Evolutionary conservation across 2,797 vertebrate species (phyloP).

Genomic region (Lerista edwardsae): DNA sequence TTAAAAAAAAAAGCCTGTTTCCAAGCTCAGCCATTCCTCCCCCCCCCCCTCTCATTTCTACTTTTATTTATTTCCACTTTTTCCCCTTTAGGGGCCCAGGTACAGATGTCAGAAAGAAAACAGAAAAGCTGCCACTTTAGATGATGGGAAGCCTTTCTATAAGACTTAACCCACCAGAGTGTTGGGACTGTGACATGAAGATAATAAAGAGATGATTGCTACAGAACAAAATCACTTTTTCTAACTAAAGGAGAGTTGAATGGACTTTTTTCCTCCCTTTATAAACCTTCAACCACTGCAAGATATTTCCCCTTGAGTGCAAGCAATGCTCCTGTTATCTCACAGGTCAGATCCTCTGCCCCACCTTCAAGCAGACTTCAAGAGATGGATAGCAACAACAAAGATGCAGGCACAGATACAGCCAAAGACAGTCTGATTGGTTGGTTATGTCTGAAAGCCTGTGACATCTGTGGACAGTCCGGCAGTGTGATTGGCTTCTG

Average conservation of each 20-base stretch:
- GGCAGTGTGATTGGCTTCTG: not conserved
- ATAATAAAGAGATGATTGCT: slow-evolving; percentile 47
- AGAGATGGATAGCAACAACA: slow-evolving; percentile 13
- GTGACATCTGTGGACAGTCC: slow-evolving; percentile 25
- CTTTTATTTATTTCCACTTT: slow-evolving; percentile 34
- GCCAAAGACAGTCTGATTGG: slow-evolving; percentile 32
- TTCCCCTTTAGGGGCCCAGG: slow-evolving; percentile 31
- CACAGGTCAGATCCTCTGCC: slow-evolving; percentile 16
- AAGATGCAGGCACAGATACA: slow-evolving; percentile 21
- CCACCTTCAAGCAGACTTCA: slow-evolving; percentile 15
- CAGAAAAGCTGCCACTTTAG: slow-evolving; percentile 61
- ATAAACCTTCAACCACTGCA: slow-evolving; percentile 32
- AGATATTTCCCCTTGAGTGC: slow-evolving; percentile 23
- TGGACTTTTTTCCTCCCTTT: slow-evolving; percentile 40
- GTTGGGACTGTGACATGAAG: slow-evolving; percentile 51
- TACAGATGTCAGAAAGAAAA: slow-evolving; percentile 58
- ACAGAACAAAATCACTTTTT: slow-evolving; percentile 49
- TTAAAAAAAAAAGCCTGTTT: not conserved
- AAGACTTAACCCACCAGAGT: slow-evolving; percentile 61
- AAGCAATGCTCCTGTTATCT: slow-evolving; percentile 37
- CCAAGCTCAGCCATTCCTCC: slow-evolving; percentile 6
- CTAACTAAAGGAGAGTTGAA: slow-evolving; percentile 53
- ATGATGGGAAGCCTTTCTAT: slow-evolving; percentile 59
- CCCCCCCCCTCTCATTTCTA: slow-evolving; percentile 16
- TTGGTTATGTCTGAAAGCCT: slow-evolving; percentile 45